Evolutionary conservation across 2,888 invertebrate species (phyloP), one percentile per base, ranked within the genome.

Genomic region (Stratiomys singularior): DNA sequence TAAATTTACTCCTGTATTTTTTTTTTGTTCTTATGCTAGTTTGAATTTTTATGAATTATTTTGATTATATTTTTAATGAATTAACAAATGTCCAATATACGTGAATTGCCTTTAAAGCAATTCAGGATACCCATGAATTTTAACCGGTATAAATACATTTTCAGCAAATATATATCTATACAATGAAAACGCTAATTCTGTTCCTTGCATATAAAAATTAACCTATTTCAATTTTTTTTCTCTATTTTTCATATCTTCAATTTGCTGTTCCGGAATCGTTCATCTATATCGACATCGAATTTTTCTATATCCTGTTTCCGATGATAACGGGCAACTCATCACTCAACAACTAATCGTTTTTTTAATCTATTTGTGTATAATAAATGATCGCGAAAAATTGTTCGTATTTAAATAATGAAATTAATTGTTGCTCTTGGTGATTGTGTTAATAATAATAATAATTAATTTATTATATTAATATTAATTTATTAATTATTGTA

Each of bases 161-260:
- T 37, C 37, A 37, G 3, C 9, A 9, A 52, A 2, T 52, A 15
- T 52, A 18, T 18, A 52, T 4, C 15, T 52, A 52, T 9, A n/a
- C 52, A 52, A 18, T 13, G 4, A 18, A 18, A 52, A 52, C 4
- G 15, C 52, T 4, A 52, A 37, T n/a, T 3, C 37, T 37, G 37
- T 37, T 9, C 46, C 18, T 69, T 23, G 7, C 21, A 37, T 37
- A 18, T 67, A n/a, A 37, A 69, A 71, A 52, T 46, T 71, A 52
- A 71, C 27, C 30, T 58, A 28, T 58, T 69, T 56, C 37, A 25
- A 52, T 77, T 77, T 67, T n/a, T 37, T 77, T 71, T 44, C 18
- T 47, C 25, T 67, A 18, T 67, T 18, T 44, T 67, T 46, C 46
- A 67, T 67, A 46, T 46, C 25, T 60, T n/a, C 47, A 64, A 66